Percentiles rank a stretch among this genome's conserved stretches.
These are phyloP conservation scores for Oryzias javanicus DNA, from an alignment of 2,113 vertebrate genomes.

Conservation along the genomic window DNA sequence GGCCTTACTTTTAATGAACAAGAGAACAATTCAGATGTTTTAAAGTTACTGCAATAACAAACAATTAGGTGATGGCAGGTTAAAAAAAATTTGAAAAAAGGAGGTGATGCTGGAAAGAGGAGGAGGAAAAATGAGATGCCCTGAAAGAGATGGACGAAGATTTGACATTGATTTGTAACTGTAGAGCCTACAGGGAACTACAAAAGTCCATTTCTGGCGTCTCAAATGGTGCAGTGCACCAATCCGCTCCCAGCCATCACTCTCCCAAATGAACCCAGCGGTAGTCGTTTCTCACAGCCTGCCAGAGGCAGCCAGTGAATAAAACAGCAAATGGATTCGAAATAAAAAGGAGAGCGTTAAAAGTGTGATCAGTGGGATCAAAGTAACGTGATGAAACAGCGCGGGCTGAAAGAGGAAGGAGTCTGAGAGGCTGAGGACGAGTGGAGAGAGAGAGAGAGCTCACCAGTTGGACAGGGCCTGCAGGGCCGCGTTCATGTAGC, in stretches of 20 bases:
- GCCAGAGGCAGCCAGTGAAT: constrained; percentile 26
- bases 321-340: constrained; percentile 15
- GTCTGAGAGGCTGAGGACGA: neutral
- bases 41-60: constrained; percentile 17
- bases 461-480: constrained; percentile 99
- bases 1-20: constrained; percentile 16
- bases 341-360: neutral
- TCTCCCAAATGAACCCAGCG: constrained; percentile 38
- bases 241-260: constrained; percentile 35
- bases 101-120: neutral
- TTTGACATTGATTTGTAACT: constrained; percentile 47
- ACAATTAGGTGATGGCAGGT: constrained; percentile 11
- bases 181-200: constrained; percentile 58
- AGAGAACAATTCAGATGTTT: constrained; percentile 3
- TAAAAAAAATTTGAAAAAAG: constrained; percentile 7
- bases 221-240: constrained; percentile 67
- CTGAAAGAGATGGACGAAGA: constrained; percentile 17
- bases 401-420: neutral
- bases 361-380: neutral
- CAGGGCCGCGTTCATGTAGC: constrained; percentile 98
- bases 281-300: constrained; percentile 25
- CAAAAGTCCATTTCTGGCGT: constrained; percentile 56
- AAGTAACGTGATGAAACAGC: neutral
- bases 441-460: constrained; percentile 57
- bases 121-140: neutral